Evolutionary conservation across 2,113 vertebrate genomes (phyloP).

Genomic region (Clarias gariepinus): DNA sequence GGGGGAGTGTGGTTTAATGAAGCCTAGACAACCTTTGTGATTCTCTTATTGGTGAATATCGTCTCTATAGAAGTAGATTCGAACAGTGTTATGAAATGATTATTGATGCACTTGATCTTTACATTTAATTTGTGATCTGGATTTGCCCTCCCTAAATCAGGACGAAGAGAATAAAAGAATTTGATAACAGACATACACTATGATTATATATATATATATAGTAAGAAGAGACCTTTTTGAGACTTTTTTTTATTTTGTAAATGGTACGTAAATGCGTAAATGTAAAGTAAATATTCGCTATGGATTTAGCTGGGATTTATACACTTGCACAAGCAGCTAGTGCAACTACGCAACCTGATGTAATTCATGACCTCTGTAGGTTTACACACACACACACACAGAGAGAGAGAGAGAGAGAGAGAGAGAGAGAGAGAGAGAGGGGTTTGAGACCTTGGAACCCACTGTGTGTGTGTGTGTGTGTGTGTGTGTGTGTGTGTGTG

Average conservation of each 20-base stretch:
- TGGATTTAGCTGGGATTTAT: slow-evolving; percentile 8
- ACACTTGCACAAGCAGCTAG: slow-evolving; percentile 7
- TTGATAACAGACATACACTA: background rate
- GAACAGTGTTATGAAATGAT: background rate
- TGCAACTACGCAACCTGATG: background rate
- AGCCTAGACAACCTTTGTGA: background rate
- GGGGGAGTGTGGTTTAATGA: too few relatives aligned
- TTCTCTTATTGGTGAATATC: background rate
- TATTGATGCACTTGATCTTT: background rate
- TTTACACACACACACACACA: background rate
- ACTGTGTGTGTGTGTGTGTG: slow-evolving; percentile 18
- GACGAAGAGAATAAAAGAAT: background rate
- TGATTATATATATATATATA: background rate
- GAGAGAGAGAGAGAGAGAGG: background rate
- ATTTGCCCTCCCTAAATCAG: background rate
- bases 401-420: background rate
- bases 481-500: too few relatives aligned
- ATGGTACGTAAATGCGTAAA: background rate
- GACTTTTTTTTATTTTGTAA: background rate
- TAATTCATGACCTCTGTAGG: slow-evolving; percentile 12
- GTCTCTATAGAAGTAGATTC: background rate
- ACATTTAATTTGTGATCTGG: background rate
- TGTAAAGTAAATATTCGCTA: background rate
- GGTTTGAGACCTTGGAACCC: background rate
- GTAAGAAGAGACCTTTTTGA: background rate